Base-by-base conservation (phyloP, 2,888 invertebrate species). In the Unio pictorum region DNA sequence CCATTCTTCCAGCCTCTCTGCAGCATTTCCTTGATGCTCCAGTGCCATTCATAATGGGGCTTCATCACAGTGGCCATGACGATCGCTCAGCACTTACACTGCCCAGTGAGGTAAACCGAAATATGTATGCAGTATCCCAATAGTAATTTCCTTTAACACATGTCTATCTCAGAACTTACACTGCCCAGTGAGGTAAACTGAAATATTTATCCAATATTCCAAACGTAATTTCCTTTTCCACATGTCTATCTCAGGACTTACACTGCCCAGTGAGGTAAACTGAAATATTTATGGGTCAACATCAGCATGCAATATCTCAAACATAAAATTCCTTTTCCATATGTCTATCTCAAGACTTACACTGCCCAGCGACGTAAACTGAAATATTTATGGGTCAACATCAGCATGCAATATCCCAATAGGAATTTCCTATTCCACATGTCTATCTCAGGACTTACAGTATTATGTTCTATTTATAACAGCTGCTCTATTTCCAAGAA, bases 11-110 rank as follows among this genome's bases (percentile, higher is more conserved):
- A 1, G 95, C 97, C 65, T 89, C 91, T 5, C 82, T 89, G 59
- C 83, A 87, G 18, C 97, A 98, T 89, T 99, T 99, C 91, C 93
- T 99, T 63, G 99, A 99, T 91, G 99, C 99, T 7, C 99, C 99
- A 0, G 98, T 99, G 67, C 99, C 99, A 56, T 99, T 97, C 91
- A 95, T 99, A 73, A 99, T 99, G 99, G 99, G 99, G 87, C 90
- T 94, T 56, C 93, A 93, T 76, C 89, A 89, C 70, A 81, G 81
- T 8, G 74, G 74, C 56, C 78, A 84, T 61, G 83, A 82, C 20
- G 84, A 83, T 61, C 73, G 82, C 11, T 83, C 86, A 15, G 80
- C 84, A 66, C 78, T 86, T 7, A 68, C 73, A 11, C 75, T 87
- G 17, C 84, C 86, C 26, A 87, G 84, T 84, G 88, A 85, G 85